Base-by-base conservation (phyloP, 1,140 invertebrate genomes). In the Cotesia typhae region DNA sequence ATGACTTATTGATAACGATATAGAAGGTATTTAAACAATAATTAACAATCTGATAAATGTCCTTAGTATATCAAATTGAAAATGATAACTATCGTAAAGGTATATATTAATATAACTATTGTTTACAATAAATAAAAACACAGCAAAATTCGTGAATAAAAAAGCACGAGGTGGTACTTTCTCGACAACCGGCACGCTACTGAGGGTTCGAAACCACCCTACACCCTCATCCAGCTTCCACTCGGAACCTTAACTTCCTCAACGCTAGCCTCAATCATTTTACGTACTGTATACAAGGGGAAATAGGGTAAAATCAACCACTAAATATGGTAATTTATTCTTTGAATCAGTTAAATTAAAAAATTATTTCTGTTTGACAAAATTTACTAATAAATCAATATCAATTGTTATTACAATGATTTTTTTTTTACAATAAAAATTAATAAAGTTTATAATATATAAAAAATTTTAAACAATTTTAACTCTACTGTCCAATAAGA, bases 191-290 rank as follows among this genome's bases (percentile, higher is more conserved):
- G 71, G 73, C 80, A 79, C 82, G 75, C 74, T 77, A 84, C 82
- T 84, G 82, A 81, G 77, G 80, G 80, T 76, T 77, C 67, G 37
- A 74, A 73, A 72, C 74, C 71, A 78, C 72, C 79, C 75, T 73
- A 28, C 61, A 14, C 63, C 65, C 70, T 69, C 65, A 70, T 67
- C 53, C 38, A 67, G 61, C 69, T 66, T 75, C 71, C 72, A 64
- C 35, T 74, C 37, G 59, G 52, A 70, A 6, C 67, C 66, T 64
- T 36, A 53, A 71, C 64, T 47, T 53, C 63, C 65, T 64, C 67
- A 38, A 14, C 36, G 57, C 55, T 41, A 36, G 38, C 9, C 35
- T 65, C n/a, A 4, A 68, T 47, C 7, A 47, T 47, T 47, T 47
- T 10, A 10, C 41, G 41, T 47, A 65, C 36, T 47, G 41, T 37